These are phyloP conservation scores for Strigamia crassipes DNA, from an alignment of 2,888 invertebrate species.

Conservation along the genomic window DNA sequence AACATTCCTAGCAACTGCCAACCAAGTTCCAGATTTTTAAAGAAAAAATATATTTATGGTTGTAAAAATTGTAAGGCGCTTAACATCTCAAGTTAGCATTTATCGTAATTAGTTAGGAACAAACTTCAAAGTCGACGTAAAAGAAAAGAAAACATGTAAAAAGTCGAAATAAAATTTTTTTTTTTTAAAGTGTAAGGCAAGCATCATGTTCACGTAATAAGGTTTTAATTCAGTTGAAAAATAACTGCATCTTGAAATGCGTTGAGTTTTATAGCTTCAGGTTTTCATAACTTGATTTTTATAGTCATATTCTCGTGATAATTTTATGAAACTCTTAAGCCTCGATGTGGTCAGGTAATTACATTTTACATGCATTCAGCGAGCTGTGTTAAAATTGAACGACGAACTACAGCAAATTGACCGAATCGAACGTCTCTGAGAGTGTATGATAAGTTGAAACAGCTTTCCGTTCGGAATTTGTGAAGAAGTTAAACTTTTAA, in stretches of 20 bases:
- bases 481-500: no score
- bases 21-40: background rate
- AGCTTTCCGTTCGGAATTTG: background rate
- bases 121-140: no score
- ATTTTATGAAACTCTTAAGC: background rate
- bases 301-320: slow-evolving; percentile 9
- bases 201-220: no score
- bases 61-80: background rate
- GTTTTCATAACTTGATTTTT: slow-evolving; percentile 8
- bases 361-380: background rate
- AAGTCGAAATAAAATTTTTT: no score
- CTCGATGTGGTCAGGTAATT: slow-evolving; percentile 27
- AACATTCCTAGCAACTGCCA: background rate
- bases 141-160: no score
- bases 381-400: slow-evolving; percentile 12
- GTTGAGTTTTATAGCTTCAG: background rate
- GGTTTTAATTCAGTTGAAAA: background rate
- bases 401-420: slow-evolving; percentile 3
- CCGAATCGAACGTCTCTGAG: background rate
- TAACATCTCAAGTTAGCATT: no score
- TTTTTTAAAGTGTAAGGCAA: no score
- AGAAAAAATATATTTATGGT: background rate
- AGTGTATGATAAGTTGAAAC: background rate
- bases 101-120: no score
- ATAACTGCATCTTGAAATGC: background rate